Evolutionary conservation across 2,113 vertebrate species (phyloP).

Genomic region (Urocynchramus pylzowi): DNA sequence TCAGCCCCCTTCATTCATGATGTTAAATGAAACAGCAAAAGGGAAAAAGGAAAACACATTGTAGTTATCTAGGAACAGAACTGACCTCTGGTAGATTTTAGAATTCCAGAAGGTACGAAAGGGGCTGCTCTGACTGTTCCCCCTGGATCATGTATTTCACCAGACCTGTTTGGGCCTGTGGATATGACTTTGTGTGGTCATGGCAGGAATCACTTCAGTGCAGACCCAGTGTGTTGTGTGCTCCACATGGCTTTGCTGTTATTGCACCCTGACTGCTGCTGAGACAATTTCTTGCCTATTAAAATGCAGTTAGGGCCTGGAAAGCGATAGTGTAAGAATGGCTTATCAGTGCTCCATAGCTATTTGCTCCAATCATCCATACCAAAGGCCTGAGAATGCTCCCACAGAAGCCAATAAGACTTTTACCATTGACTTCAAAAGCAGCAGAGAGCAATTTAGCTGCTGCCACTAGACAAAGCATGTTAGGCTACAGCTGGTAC

Average conservation of each 20-base stretch:
- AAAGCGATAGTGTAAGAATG: constrained; percentile 27
- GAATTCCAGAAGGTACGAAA: neutral
- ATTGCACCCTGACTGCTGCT: constrained; percentile 57
- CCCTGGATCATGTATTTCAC: neutral
- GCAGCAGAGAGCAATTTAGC: constrained; percentile 55
- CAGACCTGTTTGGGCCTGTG: neutral
- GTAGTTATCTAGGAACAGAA: neutral
- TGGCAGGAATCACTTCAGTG: neutral
- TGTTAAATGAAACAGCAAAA: neutral
- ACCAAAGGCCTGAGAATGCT: constrained; percentile 51
- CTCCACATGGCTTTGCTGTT: constrained; percentile 30
- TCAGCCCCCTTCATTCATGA: neutral
- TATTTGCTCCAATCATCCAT: constrained; percentile 43
- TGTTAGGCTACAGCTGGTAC: constrained; percentile 62
- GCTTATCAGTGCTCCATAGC: constrained; percentile 56
- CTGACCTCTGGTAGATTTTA: neutral
- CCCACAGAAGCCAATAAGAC: constrained; percentile 61
- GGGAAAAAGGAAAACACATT: neutral
- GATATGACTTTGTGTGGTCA: neutral
- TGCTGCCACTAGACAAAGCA: constrained; percentile 62
- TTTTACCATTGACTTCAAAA: constrained; percentile 64
- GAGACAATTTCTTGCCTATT: constrained; percentile 69
- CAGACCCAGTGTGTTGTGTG: neutral
- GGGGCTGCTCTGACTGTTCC: neutral
- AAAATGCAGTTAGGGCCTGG: constrained; percentile 52